These are phyloP conservation scores for Parotocinclus haroldoi DNA, from an alignment of 2,797 vertebrate species.

Conservation along the genomic window DNA sequence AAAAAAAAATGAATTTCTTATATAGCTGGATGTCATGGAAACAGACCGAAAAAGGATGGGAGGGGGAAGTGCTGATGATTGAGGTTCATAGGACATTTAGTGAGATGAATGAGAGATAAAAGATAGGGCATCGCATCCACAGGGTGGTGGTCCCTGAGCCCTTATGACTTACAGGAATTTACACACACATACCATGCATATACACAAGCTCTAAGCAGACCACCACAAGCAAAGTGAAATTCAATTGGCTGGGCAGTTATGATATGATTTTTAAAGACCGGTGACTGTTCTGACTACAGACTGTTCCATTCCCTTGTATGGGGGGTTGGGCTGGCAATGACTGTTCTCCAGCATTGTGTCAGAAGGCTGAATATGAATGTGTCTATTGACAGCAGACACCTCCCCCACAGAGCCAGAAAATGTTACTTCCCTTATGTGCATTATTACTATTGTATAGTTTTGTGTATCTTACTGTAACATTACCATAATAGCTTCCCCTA, in stretches of 20 bases:
- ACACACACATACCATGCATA: not conserved
- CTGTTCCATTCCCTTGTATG: constrained; percentile 50
- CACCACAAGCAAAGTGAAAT: constrained; percentile 20
- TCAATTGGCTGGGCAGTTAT: constrained; percentile 28
- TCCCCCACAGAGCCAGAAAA: constrained; percentile 16
- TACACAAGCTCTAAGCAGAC: not conserved
- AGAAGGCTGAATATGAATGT: constrained; percentile 22
- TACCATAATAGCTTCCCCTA: constrained; percentile 15
- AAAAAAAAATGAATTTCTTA: constrained; percentile 30
- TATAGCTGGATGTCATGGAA: constrained; percentile 41
- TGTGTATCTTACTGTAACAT: constrained; percentile 20
- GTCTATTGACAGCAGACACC: constrained; percentile 23
- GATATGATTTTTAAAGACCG: constrained; percentile 42
- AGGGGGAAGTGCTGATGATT: constrained; percentile 28
- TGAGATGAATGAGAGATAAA: constrained; percentile 25
- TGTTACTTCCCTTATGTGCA: constrained; percentile 21
- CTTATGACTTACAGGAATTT: not conserved
- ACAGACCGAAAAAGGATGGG: constrained; percentile 22
- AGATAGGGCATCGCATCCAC: too few species aligned
- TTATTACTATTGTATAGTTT: constrained; percentile 23
- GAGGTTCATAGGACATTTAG: constrained; percentile 19
- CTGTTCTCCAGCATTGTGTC: constrained; percentile 28
- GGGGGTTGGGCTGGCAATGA: constrained; percentile 2
- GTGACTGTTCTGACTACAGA: constrained; percentile 67
- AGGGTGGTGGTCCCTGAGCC: too few species aligned